These are phyloP conservation scores for Aix galericulata DNA, from an alignment of 2,113 vertebrate species.

Conservation along the genomic window DNA sequence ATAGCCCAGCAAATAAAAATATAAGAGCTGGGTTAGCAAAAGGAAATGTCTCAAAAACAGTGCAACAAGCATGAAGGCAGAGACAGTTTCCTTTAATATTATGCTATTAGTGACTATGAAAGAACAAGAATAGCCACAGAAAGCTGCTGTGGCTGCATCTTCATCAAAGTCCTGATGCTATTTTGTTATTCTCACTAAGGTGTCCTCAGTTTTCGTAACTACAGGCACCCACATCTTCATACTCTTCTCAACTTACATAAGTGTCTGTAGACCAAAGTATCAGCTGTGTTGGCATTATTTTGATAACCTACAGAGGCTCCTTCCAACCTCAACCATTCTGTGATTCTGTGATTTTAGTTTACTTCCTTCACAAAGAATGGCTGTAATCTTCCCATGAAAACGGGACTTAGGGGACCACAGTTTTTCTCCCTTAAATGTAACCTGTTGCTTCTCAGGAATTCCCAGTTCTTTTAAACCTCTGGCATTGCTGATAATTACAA, in stretches of 20 bases:
- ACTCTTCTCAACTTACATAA: neutral
- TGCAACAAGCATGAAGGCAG: neutral
- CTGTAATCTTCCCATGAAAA: neutral
- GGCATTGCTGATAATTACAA: neutral
- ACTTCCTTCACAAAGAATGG: neutral
- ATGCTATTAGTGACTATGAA: neutral
- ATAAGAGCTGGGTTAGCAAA: neutral
- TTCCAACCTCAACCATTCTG: too few relatives aligned
- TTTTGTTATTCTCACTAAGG: neutral
- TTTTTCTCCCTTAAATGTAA: neutral
- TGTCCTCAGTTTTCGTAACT: neutral
- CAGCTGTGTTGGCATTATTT: neutral
- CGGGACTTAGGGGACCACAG: neutral
- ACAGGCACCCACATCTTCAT: rapidly evolving
- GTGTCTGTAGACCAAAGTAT: neutral
- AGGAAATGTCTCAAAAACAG: neutral
- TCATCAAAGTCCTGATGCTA: neutral
- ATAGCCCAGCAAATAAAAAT: neutral
- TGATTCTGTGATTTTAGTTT: too few relatives aligned
- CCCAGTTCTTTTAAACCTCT: too few relatives aligned
- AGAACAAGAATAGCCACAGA: too few relatives aligned
- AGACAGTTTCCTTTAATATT: neutral
- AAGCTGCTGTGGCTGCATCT: neutral
- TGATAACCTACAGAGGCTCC: too few relatives aligned
- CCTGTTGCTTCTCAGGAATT: neutral